These are phyloP conservation scores for Podocnemis expansa DNA, from an alignment of 2,113 vertebrate species.

Conservation along the genomic window DNA sequence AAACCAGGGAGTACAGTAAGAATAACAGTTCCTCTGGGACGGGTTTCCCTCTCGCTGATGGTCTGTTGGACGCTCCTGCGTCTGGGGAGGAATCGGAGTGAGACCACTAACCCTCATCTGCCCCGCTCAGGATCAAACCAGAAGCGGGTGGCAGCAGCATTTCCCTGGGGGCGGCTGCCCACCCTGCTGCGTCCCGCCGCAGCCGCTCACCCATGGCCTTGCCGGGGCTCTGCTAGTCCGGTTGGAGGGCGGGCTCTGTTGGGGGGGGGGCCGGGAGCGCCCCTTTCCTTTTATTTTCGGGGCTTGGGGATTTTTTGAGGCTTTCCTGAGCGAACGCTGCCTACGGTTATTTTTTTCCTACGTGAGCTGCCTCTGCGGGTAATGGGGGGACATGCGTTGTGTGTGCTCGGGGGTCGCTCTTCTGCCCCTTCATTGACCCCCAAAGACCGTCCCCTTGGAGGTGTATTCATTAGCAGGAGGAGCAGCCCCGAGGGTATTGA, in stretches of 20 bases:
- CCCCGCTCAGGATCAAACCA: too few relatives aligned
- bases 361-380: too few relatives aligned
- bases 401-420: too few relatives aligned
- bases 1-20: neutral
- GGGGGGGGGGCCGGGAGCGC: neutral
- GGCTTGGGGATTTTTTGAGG: neutral
- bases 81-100: conserved; percentile 32
- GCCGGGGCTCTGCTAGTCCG: too few relatives aligned
- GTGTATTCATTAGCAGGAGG: neutral
- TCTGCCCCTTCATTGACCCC: too few relatives aligned
- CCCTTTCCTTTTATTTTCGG: neutral
- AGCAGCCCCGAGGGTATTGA: too few relatives aligned
- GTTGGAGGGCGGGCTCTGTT: neutral
- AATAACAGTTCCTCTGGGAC: neutral
- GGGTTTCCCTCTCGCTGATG: conserved; percentile 41
- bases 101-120: neutral
- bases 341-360: too few relatives aligned
- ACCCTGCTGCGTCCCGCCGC: neutral
- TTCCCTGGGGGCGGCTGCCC: rapidly evolving
- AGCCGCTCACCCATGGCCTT: too few relatives aligned
- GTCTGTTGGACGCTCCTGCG: conserved; percentile 41
- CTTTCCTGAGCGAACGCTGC: neutral
- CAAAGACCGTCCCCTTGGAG: neutral
- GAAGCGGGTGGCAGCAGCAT: too few relatives aligned
- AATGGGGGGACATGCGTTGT: too few relatives aligned